Base-by-base conservation (phyloP, 1,140 invertebrate genomes). In the Scaptodrosophila lebanonensis region DNA sequence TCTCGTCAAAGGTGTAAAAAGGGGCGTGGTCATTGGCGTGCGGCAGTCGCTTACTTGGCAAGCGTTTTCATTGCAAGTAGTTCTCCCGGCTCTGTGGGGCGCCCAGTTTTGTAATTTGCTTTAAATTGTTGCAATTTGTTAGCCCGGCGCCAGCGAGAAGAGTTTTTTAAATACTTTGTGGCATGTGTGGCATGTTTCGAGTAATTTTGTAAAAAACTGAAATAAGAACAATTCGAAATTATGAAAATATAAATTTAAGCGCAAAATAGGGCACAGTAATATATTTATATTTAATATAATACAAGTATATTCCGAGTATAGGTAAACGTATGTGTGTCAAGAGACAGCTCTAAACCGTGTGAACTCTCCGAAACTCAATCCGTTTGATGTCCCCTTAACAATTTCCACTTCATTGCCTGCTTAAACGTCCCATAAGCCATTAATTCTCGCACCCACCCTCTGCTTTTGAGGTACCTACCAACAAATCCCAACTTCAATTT, bases 41-140 rank as follows among this genome's bases (percentile, higher is more conserved):
- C 56, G 53, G 17, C 59, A 49, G 44, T 30, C 43, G 54, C 66
- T 64, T n/a, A n/a, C n/a, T n/a, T n/a, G n/a, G n/a, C n/a, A n/a
- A n/a, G n/a, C n/a, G n/a, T n/a, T n/a, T n/a, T n/a, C n/a, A n/a
- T 4, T 25, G 3, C 22, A 25, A 8, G 22, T 25, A 8, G 22
- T 3, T 25, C 22, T 4, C 22, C 22, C 22, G 52, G 58, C 71
- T 62, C 71, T 51, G 53, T 43, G 62, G 71, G 72, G 71, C 50
- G 66, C 57, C 53, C 72, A 60, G 62, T 60, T 47, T n/a, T 51
- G 72, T 71, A 76, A 76, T 76, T 76, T 76, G 63, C 52, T 75
- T 76, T 70, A 77, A 76, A 76, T 76, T 77, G 72, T 76, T 76
- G 72, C 72, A 72, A 76, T 76, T 76, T 76, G 72, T 76, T 67